Evolutionary conservation across 2,888 invertebrate species (phyloP), one percentile per base, ranked within the genome.

Genomic region (Orchesella flavescens): DNA sequence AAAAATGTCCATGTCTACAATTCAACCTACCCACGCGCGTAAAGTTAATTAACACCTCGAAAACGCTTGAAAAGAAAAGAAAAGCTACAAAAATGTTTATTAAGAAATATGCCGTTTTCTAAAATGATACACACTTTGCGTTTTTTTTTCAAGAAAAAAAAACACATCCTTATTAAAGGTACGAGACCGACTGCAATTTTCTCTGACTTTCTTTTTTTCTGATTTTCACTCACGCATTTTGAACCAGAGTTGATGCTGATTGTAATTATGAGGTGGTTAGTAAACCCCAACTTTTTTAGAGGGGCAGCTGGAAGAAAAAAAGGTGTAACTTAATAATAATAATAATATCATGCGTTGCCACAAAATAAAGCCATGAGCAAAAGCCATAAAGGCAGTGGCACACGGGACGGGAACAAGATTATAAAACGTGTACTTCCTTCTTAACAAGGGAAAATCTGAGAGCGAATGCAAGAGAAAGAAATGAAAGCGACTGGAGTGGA

Each of bases 291-390:
- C 3, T 34, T 34, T 34, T 34, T 34, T 34, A 34, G 7, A 34
- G 34, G 2, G 10, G 53, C 15, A 17, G 17, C 15, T n/a, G n/a
- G 53, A 53, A 10, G 53, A 53, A 19, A 53, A 19, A 59, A 17
- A 59, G 59, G 59, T 59, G 59, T 59, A 59, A 59, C 19, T 21
- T 59, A 59, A 59, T 59, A 59, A 59, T 59, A 59, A 59, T 59
- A 59, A 59, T 44, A 24, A 61, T 21, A 61, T 34, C 34, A 34
- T 34, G 34, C 34, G 34, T 34, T 34, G 2, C 21, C 12, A 10
- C 17, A 59, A 19, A 15, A 59, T 59, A 10, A 59, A 59, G 59
- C 17, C 17, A 59, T 19, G 53, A 53, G n/a, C 13, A 53, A 53
- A 46, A 53, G 34, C 34, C 34, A 34, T 34, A 34, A 34, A 34